phyloP scores from a whole-genome alignment of 2,888 invertebrate species.

The Frankliniella fusca region DNA sequence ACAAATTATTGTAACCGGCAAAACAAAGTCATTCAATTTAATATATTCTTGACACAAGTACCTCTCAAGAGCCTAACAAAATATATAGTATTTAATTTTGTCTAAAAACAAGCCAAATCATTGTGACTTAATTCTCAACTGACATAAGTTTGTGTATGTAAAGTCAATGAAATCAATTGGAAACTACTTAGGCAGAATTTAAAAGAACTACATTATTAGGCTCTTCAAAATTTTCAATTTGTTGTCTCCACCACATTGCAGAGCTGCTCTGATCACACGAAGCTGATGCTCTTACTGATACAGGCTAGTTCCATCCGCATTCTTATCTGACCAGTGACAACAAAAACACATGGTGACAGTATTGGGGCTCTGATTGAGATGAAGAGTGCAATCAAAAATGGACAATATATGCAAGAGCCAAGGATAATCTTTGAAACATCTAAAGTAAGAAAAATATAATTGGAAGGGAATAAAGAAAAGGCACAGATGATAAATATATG shows the following conservation, averaged over 20 bases:
- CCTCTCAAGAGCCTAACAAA: neutral
- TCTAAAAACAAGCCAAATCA: too few species aligned
- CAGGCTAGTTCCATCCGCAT: conserved; percentile 7
- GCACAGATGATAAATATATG: neutral
- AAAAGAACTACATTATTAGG: too few species aligned
- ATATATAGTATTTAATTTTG: too few species aligned
- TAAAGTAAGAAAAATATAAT: neutral
- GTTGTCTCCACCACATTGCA: too few species aligned
- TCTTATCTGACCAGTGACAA: conserved; percentile 1
- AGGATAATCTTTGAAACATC: neutral
- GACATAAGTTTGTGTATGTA: too few species aligned
- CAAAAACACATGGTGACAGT: conserved; percentile 2
- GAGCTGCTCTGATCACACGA: neutral
- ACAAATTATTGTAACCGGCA: neutral
- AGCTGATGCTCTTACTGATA: neutral
- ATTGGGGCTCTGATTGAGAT: neutral
- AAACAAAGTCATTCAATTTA: neutral
- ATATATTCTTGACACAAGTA: neutral
- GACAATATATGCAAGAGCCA: neutral
- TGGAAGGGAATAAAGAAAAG: neutral
- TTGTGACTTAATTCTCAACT: too few species aligned
- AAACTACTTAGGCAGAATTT: too few species aligned
- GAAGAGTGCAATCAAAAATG: neutral
- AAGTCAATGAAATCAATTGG: too few species aligned
- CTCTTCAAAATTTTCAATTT: too few species aligned